Base-by-base conservation (phyloP, 2,113 vertebrate species). In the Typhlomys cinereus region DNA sequence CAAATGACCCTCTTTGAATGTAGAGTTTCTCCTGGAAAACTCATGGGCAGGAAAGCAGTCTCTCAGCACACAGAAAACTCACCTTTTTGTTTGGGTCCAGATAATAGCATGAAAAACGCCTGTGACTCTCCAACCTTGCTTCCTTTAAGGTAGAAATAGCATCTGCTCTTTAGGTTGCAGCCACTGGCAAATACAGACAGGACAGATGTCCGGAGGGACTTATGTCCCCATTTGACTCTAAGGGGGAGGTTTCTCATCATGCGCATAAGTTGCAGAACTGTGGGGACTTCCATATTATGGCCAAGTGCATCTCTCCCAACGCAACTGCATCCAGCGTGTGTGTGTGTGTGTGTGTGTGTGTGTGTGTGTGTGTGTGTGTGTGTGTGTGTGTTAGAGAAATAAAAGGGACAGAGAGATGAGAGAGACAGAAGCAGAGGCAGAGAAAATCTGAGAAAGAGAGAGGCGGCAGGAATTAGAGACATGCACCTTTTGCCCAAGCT, bases 1-100 rank as follows among this genome's bases (percentile, higher is more conserved):
- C 31, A 73, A 79, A 61, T 18, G 80, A 70, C 18, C 86, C 29
- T 59, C 69, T 75, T 90, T 71, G 18, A 88, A 14, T 41, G 20
- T 7, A 54, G 10, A 15, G 11, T 29, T 92, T 91, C 92, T 12
- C 76, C 64, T 66, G 70, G 80, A 92, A 95, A 96, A 90, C 31
- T 46, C 48, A 18, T 34, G 36, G 34, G 67, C 1, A 74, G 87
- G 64, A 74, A 85, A 88, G 34, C 84, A 78, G 62, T 88, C 54
- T 90, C 34, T 73, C 12, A 13, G 4, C 0, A 1, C 79, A 84
- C 57, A 91, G n/a, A 81, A 27, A 92, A 88, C 4, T 90, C 31
- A 64, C 7, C 48, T 67, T 70, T 44, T 20, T 13, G 21, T n/a
- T 3, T 34, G 48, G 21, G 1, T 25, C 31, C 18, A 10, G 34